These are phyloP conservation scores for Patiria pectinifera DNA, from an alignment of 53 echinoderm and acorn worm species.

Conservation along the genomic window DNA sequence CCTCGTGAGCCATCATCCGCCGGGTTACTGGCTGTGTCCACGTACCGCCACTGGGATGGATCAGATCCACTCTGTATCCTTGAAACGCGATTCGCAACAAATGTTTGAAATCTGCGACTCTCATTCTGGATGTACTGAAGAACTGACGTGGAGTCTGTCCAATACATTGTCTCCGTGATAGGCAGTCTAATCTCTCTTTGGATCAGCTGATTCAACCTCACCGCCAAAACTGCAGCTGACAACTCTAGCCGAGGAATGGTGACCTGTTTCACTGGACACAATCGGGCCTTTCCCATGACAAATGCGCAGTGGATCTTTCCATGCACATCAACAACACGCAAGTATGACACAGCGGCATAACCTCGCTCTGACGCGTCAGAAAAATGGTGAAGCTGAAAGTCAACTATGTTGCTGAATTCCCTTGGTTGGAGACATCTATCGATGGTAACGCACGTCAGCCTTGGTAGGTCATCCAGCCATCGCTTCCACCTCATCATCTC, in stretches of 20 bases:
- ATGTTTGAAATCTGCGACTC: slow-evolving; percentile 67
- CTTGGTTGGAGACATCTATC: no score
- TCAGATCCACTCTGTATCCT: slow-evolving; percentile 55
- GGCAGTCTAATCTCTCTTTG: slow-evolving; percentile 44
- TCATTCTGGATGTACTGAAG: slow-evolving; percentile 64
- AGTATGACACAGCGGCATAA: no score
- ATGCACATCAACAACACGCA: slow-evolving; percentile 16
- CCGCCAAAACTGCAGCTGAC: slow-evolving; percentile 63
- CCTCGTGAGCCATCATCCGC: slow-evolving; percentile 79
- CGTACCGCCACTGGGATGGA: slow-evolving; percentile 69
- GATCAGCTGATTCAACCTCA: background rate
- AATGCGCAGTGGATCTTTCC: slow-evolving; percentile 57
- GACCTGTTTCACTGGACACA: slow-evolving; percentile 65
- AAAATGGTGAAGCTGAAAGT: no score
- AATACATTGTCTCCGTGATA: slow-evolving; percentile 12
- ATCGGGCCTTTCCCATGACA: slow-evolving; percentile 69
- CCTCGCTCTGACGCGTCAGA: no score
- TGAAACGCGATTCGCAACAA: slow-evolving; percentile 73
- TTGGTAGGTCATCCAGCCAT: slow-evolving; percentile 42
- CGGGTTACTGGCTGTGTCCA: slow-evolving; percentile 61
- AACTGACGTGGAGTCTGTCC: slow-evolving; percentile 71
- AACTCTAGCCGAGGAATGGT: slow-evolving; percentile 69
- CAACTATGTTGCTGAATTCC: no score
- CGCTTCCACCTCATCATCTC: slow-evolving; percentile 54
- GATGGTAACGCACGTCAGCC: slow-evolving; percentile 59